Evolutionary conservation across 2,888 invertebrate genomes (phyloP), one percentile per base, ranked within the genome.

Genomic region (Lamellibrachia columna): DNA sequence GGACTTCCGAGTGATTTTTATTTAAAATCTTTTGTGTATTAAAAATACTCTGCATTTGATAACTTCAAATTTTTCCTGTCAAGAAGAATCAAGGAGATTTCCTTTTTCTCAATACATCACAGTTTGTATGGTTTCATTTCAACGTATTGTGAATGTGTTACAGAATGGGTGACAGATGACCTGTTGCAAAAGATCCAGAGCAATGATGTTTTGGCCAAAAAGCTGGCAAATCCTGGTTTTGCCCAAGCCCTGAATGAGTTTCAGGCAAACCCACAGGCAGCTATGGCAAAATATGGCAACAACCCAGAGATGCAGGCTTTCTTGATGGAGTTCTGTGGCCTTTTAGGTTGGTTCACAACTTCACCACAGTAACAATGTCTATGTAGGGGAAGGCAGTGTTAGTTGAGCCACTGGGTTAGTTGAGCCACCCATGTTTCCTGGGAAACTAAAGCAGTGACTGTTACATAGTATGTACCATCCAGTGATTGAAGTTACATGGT

Each of bases 191-290:
- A 95, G 52, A 93, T 96, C 7, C 94, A 95, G 92, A 94, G 95
- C 53, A 96, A 96, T 94, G 95, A 95, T 53, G 93, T 92, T 6
- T 93, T 96, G 7, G 52, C 94, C 7, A 95, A 94, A 90, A 93
- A 95, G 92, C 93, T 96, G n/a, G 58, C 94, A 93, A 95, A 96
- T 93, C 96, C 95, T n/a, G 94, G 92, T 90, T 96, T 95, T 93
- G 94, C 95, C 92, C 94, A 95, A 92, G 96, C 96, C 0, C 94
- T 96, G n/a, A 93, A 95, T 52, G 95, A 96, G 91, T 96, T 96
- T 92, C 96, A 96, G 94, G 95, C 94, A 91, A 95, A 96, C 93
- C 96, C 96, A 22, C 93, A 94, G 58, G 95, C 93, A 92, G 96
- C 96, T 3, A 94, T 95, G 94, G 92, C 93, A n/a, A 96, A 95